phyloP scores from a whole-genome alignment of 2,888 invertebrate species.

The Mayetiola destructor region DNA sequence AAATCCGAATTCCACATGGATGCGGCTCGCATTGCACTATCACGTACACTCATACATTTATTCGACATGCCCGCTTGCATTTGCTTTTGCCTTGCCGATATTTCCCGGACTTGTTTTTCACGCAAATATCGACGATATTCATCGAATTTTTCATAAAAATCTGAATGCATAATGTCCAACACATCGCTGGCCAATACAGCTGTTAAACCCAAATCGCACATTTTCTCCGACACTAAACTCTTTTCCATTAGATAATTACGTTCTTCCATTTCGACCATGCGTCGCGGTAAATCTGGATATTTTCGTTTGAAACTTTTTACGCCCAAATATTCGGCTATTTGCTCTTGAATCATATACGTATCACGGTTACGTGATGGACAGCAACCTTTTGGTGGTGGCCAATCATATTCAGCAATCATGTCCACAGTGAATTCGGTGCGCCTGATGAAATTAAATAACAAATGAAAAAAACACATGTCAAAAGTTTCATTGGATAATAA shows the following conservation, averaged over 20 bases:
- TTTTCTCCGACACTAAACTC: slow-evolving; percentile 72
- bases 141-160: slow-evolving; percentile 90
- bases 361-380: slow-evolving; percentile 45
- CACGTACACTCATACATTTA: slow-evolving; percentile 43
- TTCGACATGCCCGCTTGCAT: slow-evolving; percentile 32
- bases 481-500: slow-evolving; percentile 13
- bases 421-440: slow-evolving; percentile 59
- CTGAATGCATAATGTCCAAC: slow-evolving; percentile 85
- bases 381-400: slow-evolving; percentile 52
- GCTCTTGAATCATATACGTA: slow-evolving; percentile 91
- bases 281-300: slow-evolving; percentile 73
- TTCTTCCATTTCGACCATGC: slow-evolving; percentile 81
- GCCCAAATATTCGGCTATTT: slow-evolving; percentile 84
- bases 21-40: slow-evolving; percentile 71
- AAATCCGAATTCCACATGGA: slow-evolving; percentile 79
- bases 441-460: slow-evolving; percentile 19
- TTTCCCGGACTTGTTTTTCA: slow-evolving; percentile 49
- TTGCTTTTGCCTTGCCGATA: slow-evolving; percentile 51
- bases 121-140: slow-evolving; percentile 55
- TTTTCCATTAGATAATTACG: slow-evolving; percentile 72
- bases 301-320: slow-evolving; percentile 95
- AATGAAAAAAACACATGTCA: neutral
- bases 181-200: slow-evolving; percentile 87
- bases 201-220: slow-evolving; percentile 84
- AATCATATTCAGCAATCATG: slow-evolving; percentile 84